Percentiles rank a stretch among this genome's conserved stretches.
These are phyloP conservation scores for Melanotaenia pygmaea DNA, from an alignment of 2,797 vertebrate species.

Conservation along the genomic window DNA sequence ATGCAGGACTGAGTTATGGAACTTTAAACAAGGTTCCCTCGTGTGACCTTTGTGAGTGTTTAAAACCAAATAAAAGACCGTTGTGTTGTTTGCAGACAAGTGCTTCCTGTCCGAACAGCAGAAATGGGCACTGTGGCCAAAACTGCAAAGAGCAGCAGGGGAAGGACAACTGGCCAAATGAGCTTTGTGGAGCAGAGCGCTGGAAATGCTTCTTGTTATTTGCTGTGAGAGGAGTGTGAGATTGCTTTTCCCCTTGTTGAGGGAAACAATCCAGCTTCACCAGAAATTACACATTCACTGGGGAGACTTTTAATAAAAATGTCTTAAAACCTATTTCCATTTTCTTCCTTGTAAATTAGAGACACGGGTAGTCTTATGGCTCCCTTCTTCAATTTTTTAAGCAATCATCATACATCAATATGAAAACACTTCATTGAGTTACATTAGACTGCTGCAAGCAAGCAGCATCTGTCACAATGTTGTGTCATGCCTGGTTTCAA, in stretches of 20 bases:
- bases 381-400: constrained; percentile 15
- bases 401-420: constrained; percentile 34
- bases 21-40: constrained; percentile 11
- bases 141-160: constrained; percentile 51
- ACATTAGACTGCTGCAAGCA: constrained; percentile 31
- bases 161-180: constrained; percentile 51
- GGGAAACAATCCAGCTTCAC: constrained; percentile 26
- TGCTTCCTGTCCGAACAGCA: constrained; percentile 53
- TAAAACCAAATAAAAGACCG: constrained; percentile 36
- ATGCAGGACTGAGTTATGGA: constrained; percentile 23
- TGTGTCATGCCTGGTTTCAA: constrained; percentile 34
- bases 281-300: constrained; percentile 18
- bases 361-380: neutral
- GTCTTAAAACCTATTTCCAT: constrained; percentile 8
- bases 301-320: constrained; percentile 17
- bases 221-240: constrained; percentile 28
- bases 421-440: constrained; percentile 50
- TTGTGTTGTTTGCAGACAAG: constrained; percentile 41
- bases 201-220: constrained; percentile 25
- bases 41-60: constrained; percentile 34
- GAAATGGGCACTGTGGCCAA: constrained; percentile 30
- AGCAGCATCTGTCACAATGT: constrained; percentile 57
- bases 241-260: constrained; percentile 41
- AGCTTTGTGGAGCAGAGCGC: constrained; percentile 43
- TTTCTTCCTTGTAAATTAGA: constrained; percentile 23